Evolutionary conservation across 2,797 vertebrate species (phyloP).

Genomic region (Rachycentron canadum): DNA sequence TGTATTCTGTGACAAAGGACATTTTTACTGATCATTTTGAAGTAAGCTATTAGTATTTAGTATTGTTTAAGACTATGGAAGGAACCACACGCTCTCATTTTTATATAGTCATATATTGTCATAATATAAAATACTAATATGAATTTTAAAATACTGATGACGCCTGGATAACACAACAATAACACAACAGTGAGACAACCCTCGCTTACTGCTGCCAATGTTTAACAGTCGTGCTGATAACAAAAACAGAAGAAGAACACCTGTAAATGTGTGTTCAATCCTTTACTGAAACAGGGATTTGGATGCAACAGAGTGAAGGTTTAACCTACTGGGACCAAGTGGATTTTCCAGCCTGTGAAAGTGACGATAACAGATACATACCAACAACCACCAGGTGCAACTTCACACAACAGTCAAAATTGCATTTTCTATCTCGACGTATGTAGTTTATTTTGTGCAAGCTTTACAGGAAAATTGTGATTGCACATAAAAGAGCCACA

Average conservation of each 20-base stretch:
- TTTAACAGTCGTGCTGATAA: conserved; percentile 1
- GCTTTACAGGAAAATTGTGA: conserved; percentile 8
- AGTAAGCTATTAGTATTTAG: not conserved
- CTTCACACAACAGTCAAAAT: not conserved
- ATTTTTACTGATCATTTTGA: conserved; percentile 38
- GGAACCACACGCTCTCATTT: not conserved
- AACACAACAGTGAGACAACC: no score
- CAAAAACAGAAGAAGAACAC: not conserved
- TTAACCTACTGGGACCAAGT: not conserved
- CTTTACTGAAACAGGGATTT: not conserved
- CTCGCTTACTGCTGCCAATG: not conserved
- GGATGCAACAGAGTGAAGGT: not conserved
- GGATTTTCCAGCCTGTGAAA: not conserved
- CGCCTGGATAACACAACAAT: no score
- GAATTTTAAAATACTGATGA: not conserved
- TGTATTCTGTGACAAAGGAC: conserved; percentile 34
- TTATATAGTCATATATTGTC: not conserved
- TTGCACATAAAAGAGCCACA: conserved; percentile 20
- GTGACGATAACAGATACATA: not conserved
- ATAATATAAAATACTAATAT: conserved; percentile 1
- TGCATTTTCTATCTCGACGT: conserved; percentile 3
- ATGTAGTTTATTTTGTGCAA: not conserved
- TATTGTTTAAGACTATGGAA: conserved; percentile 9
- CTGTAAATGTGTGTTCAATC: conserved; percentile 1
- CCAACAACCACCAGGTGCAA: not conserved